Evolutionary conservation across 1,140 invertebrate species (phyloP).

Genomic region (Lepidurus couesii): DNA sequence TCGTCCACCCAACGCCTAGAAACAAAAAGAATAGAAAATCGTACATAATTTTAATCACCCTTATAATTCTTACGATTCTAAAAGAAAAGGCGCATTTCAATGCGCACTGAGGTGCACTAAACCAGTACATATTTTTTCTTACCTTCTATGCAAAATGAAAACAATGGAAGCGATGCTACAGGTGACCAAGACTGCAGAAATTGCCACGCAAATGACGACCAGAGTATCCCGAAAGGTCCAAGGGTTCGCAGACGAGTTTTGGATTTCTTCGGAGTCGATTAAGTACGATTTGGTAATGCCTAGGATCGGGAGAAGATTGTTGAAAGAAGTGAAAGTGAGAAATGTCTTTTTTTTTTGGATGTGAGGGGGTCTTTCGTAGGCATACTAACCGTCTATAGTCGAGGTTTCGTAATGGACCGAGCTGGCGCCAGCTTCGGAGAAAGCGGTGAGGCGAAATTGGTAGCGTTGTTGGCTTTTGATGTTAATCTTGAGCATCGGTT

Average conservation of each 20-base stretch:
- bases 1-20: slow-evolving; percentile 11
- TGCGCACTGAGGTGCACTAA: neutral
- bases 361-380: neutral
- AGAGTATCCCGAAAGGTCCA: slow-evolving; percentile 26
- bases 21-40: neutral
- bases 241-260: slow-evolving; percentile 21
- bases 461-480: slow-evolving; percentile 11
- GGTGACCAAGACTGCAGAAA: neutral
- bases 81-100: slow-evolving; percentile 23
- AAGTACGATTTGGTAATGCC: neutral
- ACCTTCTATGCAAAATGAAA: neutral
- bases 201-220: neutral
- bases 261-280: slow-evolving; percentile 17
- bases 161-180: neutral
- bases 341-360: neutral
- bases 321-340: slow-evolving; percentile 14
- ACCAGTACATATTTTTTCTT: neutral
- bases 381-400: neutral
- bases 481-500: slow-evolving; percentile 31
- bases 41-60: neutral
- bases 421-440: slow-evolving; percentile 24
- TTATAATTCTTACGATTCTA: slow-evolving; percentile 1
- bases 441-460: slow-evolving; percentile 29
- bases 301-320: neutral
- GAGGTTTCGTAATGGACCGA: slow-evolving; percentile 22